Evolutionary conservation across 2,888 invertebrate species (phyloP), one percentile per base, ranked within the genome.

Genomic region (Eustalomyia histrio): DNA sequence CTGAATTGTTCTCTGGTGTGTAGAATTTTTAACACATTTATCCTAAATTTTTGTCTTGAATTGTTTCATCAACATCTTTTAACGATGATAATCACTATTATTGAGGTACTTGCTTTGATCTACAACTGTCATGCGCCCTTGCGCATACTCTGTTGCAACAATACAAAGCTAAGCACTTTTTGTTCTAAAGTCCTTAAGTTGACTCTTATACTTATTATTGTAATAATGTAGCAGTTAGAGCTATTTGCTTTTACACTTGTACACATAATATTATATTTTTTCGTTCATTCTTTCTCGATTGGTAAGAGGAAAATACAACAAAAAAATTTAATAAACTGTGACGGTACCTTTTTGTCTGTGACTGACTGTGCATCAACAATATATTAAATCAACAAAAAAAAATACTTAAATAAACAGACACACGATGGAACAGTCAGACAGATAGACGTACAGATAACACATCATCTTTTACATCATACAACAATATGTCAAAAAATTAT

Each of bases 101-200:
- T 76, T 64, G 72, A 76, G 67, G 69, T 72, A 83, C 80, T 83
- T 84, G 76, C 84, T 83, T 84, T 84, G 83, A 83, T 83, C 79
- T 79, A 43, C 47, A 81, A 79, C 63, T 83, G 80, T 79, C 72
- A 79, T 73, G 80, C 80, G 80, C 69, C n/a, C 18, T 35, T 35
- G 29, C 7, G 18, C 35, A 69, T 21, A 50, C 64, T 60, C 17
- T 33, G 33, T 18, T 14, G 52, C 8, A 58, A 21, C 58, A 71
- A 7, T 24, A 43, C 55, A 57, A 63, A 21, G 63, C 55, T 76
- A 47, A 18, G 61, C 53, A 58, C 29, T 39, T 57, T 35, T n/a
- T 47, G n/a, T 47, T 47, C 1, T 47, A 29, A 29, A 6, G 29
- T n/a, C 24, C 52, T 29, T 12, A 4, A 12, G 17, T 55, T 67